A percentile compares a stretch with the other conserved stretches of the same genome.
Evolutionary conservation across 2,888 invertebrate species (phyloP).

Genomic region (Leptothorax acervorum): DNA sequence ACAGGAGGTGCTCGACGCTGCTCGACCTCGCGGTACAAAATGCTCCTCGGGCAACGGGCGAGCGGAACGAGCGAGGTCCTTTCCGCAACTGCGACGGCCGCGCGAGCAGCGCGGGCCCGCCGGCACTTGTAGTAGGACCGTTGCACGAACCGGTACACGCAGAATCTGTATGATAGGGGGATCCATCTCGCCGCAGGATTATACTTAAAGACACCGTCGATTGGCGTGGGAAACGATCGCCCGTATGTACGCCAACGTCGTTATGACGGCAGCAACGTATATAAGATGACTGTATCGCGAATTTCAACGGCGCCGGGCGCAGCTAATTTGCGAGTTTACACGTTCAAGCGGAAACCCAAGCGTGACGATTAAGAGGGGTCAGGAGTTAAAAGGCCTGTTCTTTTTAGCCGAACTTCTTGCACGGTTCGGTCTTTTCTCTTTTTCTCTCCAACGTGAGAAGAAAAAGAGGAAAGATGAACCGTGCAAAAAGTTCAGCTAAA

Average conservation of each 20-base stretch:
- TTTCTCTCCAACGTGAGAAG: no score
- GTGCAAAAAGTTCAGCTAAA: no score
- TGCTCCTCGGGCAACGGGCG: conserved; percentile 18
- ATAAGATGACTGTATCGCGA: neutral
- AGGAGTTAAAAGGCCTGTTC: no score
- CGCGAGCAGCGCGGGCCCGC: conserved; percentile 37
- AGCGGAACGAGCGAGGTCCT: conserved; percentile 37
- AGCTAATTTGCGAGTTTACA: neutral
- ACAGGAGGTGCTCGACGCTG: neutral
- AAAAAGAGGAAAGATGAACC: no score
- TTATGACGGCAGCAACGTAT: neutral
- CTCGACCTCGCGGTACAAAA: neutral
- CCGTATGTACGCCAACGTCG: neutral
- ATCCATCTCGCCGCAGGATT: conserved; percentile 35
- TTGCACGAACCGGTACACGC: conserved; percentile 45
- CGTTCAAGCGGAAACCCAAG: neutral
- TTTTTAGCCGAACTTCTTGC: no score
- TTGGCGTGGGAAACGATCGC: conserved; percentile 29
- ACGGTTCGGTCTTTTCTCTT: no score
- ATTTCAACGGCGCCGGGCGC: neutral
- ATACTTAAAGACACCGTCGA: neutral
- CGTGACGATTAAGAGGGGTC: neutral
- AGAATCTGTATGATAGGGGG: conserved; percentile 52
- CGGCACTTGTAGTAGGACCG: neutral
- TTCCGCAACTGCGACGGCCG: conserved; percentile 45